Conservation (phyloP, 2,888 invertebrate species). For the Tenthredo amoena region DNA sequence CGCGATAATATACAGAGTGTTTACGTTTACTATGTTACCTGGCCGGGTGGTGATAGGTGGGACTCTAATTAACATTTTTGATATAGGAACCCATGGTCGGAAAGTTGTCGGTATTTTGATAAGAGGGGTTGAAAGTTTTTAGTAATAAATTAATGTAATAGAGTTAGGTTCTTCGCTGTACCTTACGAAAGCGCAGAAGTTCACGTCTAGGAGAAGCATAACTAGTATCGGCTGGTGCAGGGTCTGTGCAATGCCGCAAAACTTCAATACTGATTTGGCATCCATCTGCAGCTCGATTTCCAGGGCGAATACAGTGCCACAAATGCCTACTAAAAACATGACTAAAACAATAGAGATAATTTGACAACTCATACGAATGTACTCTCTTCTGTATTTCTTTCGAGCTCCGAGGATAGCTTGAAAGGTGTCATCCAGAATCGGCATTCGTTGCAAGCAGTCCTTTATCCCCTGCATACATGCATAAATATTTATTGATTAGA, state of each 20-base stretch:
- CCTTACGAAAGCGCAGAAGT: not conserved
- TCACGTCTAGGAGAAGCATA: constrained; percentile 5
- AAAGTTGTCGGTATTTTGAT: no score
- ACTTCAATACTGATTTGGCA: not conserved
- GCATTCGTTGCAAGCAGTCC: not conserved
- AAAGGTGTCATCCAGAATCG: not conserved
- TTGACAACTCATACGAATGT: not conserved
- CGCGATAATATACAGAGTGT: not conserved
- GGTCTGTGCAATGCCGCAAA: not conserved
- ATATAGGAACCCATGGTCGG: no score
- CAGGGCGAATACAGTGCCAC: not conserved
- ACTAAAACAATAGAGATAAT: not conserved
- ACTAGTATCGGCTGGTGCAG: constrained; percentile 23
- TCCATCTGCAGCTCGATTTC: constrained; percentile 53
- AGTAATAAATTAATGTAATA: not conserved
- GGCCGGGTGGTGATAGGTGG: no score
- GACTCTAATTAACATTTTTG: no score
- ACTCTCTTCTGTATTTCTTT: not conserved
- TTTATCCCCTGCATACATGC: not conserved
- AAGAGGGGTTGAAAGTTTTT: no score
- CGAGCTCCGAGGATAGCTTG: not conserved
- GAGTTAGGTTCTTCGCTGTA: not conserved
- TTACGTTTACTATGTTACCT: no score
- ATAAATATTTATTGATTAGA: not conserved
- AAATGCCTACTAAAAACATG: not conserved